phyloP scores from a whole-genome alignment of 2,113 vertebrate species.

The Polypterus senegalus region DNA sequence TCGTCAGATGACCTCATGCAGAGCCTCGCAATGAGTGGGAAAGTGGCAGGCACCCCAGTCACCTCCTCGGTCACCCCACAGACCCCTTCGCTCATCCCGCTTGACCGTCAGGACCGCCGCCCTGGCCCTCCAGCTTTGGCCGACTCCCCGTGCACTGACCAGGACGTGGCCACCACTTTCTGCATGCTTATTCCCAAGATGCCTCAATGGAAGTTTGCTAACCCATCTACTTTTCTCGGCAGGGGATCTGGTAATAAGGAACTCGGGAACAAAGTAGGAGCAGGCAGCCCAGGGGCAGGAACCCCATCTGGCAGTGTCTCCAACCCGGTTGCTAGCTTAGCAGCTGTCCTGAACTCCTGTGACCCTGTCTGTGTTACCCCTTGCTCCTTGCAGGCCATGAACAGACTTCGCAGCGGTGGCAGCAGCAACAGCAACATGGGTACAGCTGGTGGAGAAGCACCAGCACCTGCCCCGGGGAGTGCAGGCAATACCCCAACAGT shows the following conservation, averaged over 20 bases:
- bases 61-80: constrained; percentile 30
- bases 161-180: constrained; percentile 76
- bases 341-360: constrained; percentile 72
- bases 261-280: constrained; percentile 31
- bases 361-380: constrained; percentile 73
- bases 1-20: constrained; percentile 66
- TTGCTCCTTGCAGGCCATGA: constrained; percentile 64
- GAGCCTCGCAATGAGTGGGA: constrained; percentile 65
- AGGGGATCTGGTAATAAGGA: constrained; percentile 58
- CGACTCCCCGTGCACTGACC: constrained; percentile 60
- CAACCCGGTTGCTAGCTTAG: constrained; percentile 57
- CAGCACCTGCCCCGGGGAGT: constrained; percentile 28
- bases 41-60: constrained; percentile 53
- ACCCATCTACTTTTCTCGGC: constrained; percentile 60
- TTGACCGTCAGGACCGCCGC: constrained; percentile 42
- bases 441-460: constrained; percentile 30
- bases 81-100: constrained; percentile 30
- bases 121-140: constrained; percentile 40
- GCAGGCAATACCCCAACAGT: constrained; percentile 33
- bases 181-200: constrained; percentile 83
- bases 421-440: not conserved
- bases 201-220: constrained; percentile 86
- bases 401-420: constrained; percentile 43
- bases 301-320: constrained; percentile 19
- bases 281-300: constrained; percentile 24